phyloP scores from a whole-genome alignment of 2,113 vertebrate genomes.

The Aphyosemion australe region DNA sequence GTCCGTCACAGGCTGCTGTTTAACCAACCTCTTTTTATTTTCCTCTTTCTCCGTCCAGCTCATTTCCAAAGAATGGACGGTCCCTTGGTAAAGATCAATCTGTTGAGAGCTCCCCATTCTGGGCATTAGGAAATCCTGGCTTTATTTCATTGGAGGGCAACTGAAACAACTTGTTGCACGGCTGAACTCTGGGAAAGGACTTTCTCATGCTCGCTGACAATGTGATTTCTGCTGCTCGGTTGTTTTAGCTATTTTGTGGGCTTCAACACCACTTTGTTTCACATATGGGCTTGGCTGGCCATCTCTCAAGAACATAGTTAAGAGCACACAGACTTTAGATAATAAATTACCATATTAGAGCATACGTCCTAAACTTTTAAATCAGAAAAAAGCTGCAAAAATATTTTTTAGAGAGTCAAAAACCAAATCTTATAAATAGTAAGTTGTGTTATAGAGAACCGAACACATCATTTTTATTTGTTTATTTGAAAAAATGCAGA shows the following conservation, averaged over 20 bases:
- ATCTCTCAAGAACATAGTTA: constrained; percentile 39
- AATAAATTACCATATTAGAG: background rate
- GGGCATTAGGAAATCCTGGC: constrained; percentile 83
- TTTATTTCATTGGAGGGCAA: constrained; percentile 75
- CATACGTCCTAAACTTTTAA: background rate
- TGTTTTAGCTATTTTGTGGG: constrained; percentile 51
- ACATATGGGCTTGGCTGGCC: constrained; percentile 1
- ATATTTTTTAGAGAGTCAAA: too few species aligned
- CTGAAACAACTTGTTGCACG: constrained; percentile 59
- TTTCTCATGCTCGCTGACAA: constrained; percentile 81
- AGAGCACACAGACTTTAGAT: constrained; percentile 45
- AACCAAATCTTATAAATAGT: too few species aligned
- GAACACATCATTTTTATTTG: too few species aligned
- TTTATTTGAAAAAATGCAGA: too few species aligned
- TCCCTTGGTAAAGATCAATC: constrained; percentile 82
- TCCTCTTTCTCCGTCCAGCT: constrained; percentile 34
- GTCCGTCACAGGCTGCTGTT: constrained; percentile 49
- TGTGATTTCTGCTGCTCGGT: constrained; percentile 48
- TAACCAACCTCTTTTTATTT: constrained; percentile 40
- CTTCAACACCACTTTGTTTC: constrained; percentile 59
- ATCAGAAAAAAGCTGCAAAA: too few species aligned
- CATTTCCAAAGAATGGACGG: constrained; percentile 74
- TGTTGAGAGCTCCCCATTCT: constrained; percentile 79
- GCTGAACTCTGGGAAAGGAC: constrained; percentile 63
- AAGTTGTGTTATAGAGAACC: too few species aligned